Percentiles rank a stretch among this genome's conserved stretches.
Conservation (phyloP, 1,140 invertebrate genomes). For the Drosophila athabasca region DNA sequence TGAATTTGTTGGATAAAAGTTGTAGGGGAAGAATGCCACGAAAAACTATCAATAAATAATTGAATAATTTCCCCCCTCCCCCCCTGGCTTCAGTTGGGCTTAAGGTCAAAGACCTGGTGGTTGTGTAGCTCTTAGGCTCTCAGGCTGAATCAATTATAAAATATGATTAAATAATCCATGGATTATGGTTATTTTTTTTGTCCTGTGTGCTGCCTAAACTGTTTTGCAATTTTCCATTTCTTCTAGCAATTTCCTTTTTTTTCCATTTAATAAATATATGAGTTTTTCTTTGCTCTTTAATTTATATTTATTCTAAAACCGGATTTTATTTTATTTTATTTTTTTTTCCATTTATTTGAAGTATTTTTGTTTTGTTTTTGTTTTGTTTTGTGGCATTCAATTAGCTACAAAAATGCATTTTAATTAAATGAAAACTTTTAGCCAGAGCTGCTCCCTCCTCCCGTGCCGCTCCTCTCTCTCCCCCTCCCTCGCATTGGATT, state of each 20-base stretch:
- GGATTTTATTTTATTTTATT: not conserved
- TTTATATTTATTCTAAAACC: not conserved
- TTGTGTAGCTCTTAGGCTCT: too few species aligned
- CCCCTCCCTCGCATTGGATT: too few species aligned
- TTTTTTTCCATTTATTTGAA: constrained; percentile 3
- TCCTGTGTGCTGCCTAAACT: not conserved
- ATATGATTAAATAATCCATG: not conserved
- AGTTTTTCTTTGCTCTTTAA: not conserved
- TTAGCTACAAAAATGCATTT: constrained; percentile 51
- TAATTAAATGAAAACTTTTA: constrained; percentile 45
- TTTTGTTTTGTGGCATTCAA: constrained; percentile 16
- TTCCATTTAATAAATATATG: not conserved
- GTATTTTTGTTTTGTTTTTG: not conserved
- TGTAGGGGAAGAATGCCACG: not conserved
- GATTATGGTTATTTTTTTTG: not conserved
- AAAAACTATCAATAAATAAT: not conserved
- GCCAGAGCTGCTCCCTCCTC: not conserved
- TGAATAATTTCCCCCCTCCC: too few species aligned
- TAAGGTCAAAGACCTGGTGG: too few species aligned
- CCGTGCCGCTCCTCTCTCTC: not conserved
- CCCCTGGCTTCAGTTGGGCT: too few species aligned
- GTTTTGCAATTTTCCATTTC: not conserved
- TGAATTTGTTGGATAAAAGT: not conserved
- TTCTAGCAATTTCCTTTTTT: constrained; percentile 1
- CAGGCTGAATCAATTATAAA: not conserved